phyloP scores from a whole-genome alignment of 2,888 invertebrate species.

The Rhamphomyia laevipes region DNA sequence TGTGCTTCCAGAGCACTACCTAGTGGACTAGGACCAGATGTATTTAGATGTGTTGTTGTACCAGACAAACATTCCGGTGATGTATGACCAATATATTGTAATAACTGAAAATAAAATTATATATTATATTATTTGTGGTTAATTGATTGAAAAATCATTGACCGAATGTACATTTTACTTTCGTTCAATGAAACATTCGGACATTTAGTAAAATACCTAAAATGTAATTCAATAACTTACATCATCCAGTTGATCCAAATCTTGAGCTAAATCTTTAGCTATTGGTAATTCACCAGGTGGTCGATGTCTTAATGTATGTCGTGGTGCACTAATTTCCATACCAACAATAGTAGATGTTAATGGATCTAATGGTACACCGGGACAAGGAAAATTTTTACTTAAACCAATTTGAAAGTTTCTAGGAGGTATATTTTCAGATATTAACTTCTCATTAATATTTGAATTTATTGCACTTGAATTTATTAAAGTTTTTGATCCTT shows the following conservation, averaged over 20 bases:
- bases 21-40: slow-evolving; percentile 63
- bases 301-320: slow-evolving; percentile 57
- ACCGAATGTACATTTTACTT: slow-evolving; percentile 4
- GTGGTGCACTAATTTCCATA: slow-evolving; percentile 47
- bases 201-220: slow-evolving; percentile 8
- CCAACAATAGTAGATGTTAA: slow-evolving; percentile 39
- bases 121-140: background rate
- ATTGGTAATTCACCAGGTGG: slow-evolving; percentile 68
- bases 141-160: slow-evolving; percentile 3
- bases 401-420: slow-evolving; percentile 6
- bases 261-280: slow-evolving; percentile 68
- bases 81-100: slow-evolving; percentile 83
- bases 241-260: slow-evolving; percentile 86
- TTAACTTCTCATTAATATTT: background rate
- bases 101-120: slow-evolving; percentile 44
- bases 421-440: background rate
- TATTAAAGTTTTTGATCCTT: slow-evolving; percentile 19
- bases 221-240: slow-evolving; percentile 42
- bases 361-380: slow-evolving; percentile 20
- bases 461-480: background rate
- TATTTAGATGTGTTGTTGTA: slow-evolving; percentile 58
- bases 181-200: background rate
- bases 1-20: slow-evolving; percentile 69
- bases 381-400: slow-evolving; percentile 12
- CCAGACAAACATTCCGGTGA: slow-evolving; percentile 75